These are phyloP conservation scores for Galerucella calmariensis DNA, from an alignment of 2,888 invertebrate species.

Conservation along the genomic window DNA sequence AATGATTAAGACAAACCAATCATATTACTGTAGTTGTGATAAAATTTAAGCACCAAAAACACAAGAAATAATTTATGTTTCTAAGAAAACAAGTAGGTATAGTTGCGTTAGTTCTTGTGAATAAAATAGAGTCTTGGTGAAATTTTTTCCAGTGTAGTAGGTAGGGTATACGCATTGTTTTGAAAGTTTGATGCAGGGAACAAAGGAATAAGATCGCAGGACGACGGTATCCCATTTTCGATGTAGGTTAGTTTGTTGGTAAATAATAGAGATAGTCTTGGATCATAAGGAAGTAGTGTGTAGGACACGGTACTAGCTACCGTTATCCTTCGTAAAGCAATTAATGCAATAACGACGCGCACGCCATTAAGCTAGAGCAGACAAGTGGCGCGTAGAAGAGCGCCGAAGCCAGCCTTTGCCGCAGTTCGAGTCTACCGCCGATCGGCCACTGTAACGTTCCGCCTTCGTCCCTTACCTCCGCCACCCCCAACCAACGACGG, in stretches of 20 bases:
- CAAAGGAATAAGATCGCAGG: constrained; percentile 8
- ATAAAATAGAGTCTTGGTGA: not conserved
- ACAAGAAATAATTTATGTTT: no score
- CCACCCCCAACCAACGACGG: constrained; percentile 58
- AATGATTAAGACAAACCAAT: no score
- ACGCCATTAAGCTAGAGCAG: constrained; percentile 51
- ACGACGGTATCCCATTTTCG: constrained; percentile 2
- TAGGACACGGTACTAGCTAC: constrained; percentile 22
- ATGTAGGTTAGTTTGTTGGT: constrained; percentile 7
- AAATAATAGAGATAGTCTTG: constrained; percentile 10
- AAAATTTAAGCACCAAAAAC: no score
- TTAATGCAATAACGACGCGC: constrained; percentile 46
- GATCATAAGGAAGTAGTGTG: constrained; percentile 5
- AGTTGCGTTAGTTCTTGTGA: not conserved
- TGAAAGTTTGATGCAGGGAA: constrained; percentile 5
- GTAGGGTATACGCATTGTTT: constrained; percentile 8
- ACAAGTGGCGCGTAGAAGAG: constrained; percentile 58
- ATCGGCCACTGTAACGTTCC: constrained; percentile 59
- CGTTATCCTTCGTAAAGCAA: constrained; percentile 30
- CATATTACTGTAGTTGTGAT: no score
- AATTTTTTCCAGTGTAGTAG: not conserved
- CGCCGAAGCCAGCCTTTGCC: constrained; percentile 61
- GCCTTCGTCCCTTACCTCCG: constrained; percentile 60
- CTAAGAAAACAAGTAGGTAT: no score
- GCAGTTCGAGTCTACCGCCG: constrained; percentile 62